phyloP scores from a whole-genome alignment of 2,113 vertebrate species.

The Cryptoleucopteryx plumbea region DNA sequence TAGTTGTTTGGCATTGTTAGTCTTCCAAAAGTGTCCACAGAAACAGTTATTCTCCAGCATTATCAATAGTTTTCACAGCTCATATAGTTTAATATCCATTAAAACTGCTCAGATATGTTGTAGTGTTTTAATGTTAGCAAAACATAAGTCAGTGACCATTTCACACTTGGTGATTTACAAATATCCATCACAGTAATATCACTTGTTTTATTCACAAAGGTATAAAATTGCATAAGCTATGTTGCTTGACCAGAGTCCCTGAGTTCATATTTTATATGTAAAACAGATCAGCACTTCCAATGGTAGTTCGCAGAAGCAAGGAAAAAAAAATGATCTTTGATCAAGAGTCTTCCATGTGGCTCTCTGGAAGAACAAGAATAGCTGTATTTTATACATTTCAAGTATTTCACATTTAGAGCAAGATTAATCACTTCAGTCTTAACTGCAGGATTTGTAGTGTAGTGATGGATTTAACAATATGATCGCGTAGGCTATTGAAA shows the following conservation, averaged over 20 bases:
- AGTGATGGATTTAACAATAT: not conserved
- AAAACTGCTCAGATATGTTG: not conserved
- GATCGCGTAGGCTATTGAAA: not conserved
- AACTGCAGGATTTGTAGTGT: not conserved
- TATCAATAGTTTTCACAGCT: not conserved
- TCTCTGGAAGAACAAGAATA: not conserved
- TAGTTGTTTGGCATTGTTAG: not conserved
- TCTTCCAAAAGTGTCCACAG: not conserved
- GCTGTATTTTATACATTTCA: not conserved
- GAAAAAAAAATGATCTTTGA: rapidly evolving
- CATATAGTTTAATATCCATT: not conserved
- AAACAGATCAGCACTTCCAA: not conserved
- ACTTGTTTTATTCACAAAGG: not conserved
- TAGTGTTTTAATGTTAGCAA: not conserved
- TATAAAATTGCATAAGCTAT: not conserved
- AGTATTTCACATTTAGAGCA: not conserved
- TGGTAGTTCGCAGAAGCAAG: not conserved
- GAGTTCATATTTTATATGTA: not conserved
- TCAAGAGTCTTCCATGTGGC: not conserved
- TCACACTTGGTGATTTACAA: not conserved
- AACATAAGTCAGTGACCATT: not conserved
- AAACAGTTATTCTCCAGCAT: not conserved
- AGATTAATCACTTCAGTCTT: not conserved
- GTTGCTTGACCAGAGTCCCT: not conserved
- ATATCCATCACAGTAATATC: not conserved